A percentile compares a stretch with the other conserved stretches of the same genome.
Evolutionary conservation across 2,888 invertebrate species (phyloP).

Genomic region (Tetragonula carbonaria): DNA sequence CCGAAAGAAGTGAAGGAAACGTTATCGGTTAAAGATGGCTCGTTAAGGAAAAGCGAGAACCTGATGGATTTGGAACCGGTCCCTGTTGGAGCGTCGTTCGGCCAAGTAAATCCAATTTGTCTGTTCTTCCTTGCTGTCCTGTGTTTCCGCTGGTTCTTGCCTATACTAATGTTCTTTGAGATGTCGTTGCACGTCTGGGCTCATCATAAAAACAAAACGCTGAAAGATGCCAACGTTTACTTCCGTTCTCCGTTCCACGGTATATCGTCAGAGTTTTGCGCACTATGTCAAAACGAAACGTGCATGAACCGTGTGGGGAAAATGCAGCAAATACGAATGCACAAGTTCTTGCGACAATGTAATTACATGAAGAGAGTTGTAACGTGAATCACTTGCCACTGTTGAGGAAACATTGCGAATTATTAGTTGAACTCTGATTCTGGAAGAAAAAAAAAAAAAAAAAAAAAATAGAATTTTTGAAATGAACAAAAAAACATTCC

Average conservation of each 20-base stretch:
- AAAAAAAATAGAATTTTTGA: background rate
- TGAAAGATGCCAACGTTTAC: slow-evolving; percentile 86
- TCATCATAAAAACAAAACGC: slow-evolving; percentile 88
- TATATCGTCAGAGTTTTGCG: slow-evolving; percentile 89
- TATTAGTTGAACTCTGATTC: background rate
- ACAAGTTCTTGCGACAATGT: slow-evolving; percentile 78
- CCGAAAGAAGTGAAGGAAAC: slow-evolving; percentile 76
- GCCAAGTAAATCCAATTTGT: slow-evolving; percentile 78
- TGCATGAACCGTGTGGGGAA: slow-evolving; percentile 87
- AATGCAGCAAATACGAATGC: slow-evolving; percentile 87
- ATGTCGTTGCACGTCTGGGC: slow-evolving; percentile 88
- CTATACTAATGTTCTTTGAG: slow-evolving; percentile 85
- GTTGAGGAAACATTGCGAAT: background rate
- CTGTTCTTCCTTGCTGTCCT: slow-evolving; percentile 76
- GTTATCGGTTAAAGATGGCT: slow-evolving; percentile 51
- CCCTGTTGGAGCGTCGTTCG: slow-evolving; percentile 75
- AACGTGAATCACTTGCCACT: slow-evolving; percentile 63
- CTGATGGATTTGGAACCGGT: slow-evolving; percentile 71
- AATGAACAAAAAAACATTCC: background rate
- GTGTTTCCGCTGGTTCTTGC: slow-evolving; percentile 82
- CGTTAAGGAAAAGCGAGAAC: slow-evolving; percentile 52
- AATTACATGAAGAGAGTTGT: slow-evolving; percentile 81
- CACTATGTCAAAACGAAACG: slow-evolving; percentile 87
- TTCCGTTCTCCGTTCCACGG: slow-evolving; percentile 90
- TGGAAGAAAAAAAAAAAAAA: too few species aligned